These are phyloP conservation scores for Phocoena phocoena DNA, from an alignment of 2,113 vertebrate species.

Conservation along the genomic window DNA sequence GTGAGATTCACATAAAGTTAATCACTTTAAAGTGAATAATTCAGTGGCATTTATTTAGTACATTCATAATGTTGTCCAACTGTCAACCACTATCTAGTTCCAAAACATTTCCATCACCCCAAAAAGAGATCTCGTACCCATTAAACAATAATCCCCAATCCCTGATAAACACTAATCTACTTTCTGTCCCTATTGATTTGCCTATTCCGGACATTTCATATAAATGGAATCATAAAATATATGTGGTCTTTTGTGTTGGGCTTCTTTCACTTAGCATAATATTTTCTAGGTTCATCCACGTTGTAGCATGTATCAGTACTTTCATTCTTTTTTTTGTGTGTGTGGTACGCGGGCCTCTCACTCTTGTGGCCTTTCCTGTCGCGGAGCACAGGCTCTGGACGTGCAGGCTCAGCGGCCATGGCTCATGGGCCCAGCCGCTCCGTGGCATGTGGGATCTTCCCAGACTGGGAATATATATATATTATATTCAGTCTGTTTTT, in stretches of 20 bases:
- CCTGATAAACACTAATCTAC: background rate
- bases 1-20: background rate
- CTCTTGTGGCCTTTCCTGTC: too few species aligned
- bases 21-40: background rate
- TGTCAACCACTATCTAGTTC: background rate
- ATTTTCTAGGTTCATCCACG: background rate
- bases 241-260: background rate
- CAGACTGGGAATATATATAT: too few species aligned
- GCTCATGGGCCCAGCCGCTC: too few species aligned
- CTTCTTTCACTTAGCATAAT: background rate
- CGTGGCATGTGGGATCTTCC: too few species aligned
- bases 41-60: background rate
- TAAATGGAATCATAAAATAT: too few species aligned
- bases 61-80: background rate
- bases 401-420: too few species aligned
- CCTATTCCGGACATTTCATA: background rate
- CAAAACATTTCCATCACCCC: background rate
- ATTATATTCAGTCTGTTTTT: background rate
- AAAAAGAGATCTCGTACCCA: background rate
- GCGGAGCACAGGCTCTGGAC: too few species aligned
- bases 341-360: too few species aligned
- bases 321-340: background rate
- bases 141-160: rapidly evolving
- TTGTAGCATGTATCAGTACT: rapidly evolving
- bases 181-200: background rate